phyloP scores from a whole-genome alignment of 2,113 vertebrate species.

The Ophthalmolycus amberensis region DNA sequence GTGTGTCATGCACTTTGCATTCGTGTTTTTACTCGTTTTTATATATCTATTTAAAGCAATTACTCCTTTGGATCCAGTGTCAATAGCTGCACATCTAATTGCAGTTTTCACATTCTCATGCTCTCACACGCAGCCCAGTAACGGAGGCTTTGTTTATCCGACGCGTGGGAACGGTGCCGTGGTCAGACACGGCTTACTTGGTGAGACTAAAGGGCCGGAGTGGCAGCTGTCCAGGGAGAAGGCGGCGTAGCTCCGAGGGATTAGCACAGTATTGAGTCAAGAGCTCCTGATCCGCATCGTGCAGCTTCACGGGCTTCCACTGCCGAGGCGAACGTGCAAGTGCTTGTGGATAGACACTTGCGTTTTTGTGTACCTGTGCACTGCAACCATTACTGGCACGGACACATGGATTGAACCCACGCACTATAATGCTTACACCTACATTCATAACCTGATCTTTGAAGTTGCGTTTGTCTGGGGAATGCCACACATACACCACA shows the following conservation, averaged over 20 bases:
- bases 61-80: not conserved
- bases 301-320: conserved; percentile 31
- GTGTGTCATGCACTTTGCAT: conserved; percentile 20
- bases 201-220: conserved; percentile 49
- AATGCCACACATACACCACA: conserved; percentile 27
- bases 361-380: conserved; percentile 32
- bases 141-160: conserved; percentile 35
- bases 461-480: conserved; percentile 56
- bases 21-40: not conserved
- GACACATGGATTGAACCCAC: conserved; percentile 49
- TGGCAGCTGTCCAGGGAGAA: conserved; percentile 58
- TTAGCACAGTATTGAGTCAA: conserved; percentile 64
- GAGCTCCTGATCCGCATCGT: conserved; percentile 51
- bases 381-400: not conserved
- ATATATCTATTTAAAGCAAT: conserved; percentile 15
- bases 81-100: not conserved
- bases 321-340: not conserved
- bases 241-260: conserved; percentile 42
- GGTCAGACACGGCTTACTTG: conserved; percentile 28
- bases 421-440: conserved; percentile 53
- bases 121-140: conserved; percentile 1
- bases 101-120: not conserved
- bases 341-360: conserved; percentile 10
- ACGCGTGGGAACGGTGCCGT: conserved; percentile 55
- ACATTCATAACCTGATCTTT: conserved; percentile 56